These are phyloP conservation scores for Drosophila jambulina DNA, from an alignment of 1,140 invertebrate species.

Conservation along the genomic window DNA sequence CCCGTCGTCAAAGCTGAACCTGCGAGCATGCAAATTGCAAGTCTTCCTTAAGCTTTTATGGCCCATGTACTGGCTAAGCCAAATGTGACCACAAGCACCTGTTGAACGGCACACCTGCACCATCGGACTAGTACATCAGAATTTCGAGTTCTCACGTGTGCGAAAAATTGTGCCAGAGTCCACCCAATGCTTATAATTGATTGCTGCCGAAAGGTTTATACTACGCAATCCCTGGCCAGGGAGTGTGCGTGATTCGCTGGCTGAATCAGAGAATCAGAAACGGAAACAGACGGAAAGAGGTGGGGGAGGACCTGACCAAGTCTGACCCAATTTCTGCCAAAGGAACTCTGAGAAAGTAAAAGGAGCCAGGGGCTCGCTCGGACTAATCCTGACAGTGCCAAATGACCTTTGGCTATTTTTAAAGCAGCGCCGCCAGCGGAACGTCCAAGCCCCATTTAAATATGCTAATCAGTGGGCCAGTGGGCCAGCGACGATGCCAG, in stretches of 20 bases:
- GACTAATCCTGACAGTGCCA: constrained; percentile 71
- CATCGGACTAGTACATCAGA: constrained; percentile 1
- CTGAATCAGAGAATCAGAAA: constrained; percentile 33
- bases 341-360: not conserved
- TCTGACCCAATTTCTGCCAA: constrained; percentile 64
- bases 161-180: constrained; percentile 13
- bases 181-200: constrained; percentile 35
- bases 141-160: constrained; percentile 28
- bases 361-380: not conserved
- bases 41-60: constrained; percentile 3
- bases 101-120: constrained; percentile 37
- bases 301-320: constrained; percentile 30
- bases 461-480: constrained; percentile 66
- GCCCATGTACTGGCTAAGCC: not conserved
- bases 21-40: constrained; percentile 52
- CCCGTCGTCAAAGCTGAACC: constrained; percentile 42
- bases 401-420: constrained; percentile 81
- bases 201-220: constrained; percentile 34
- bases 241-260: constrained; percentile 35
- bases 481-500: constrained; percentile 6
- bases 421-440: constrained; percentile 34
- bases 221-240: constrained; percentile 11
- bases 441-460: constrained; percentile 58
- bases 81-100: constrained; percentile 58
- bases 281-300: constrained; percentile 67